Base-by-base conservation (phyloP, 2,888 invertebrate genomes). In the Philaethria dido region DNA sequence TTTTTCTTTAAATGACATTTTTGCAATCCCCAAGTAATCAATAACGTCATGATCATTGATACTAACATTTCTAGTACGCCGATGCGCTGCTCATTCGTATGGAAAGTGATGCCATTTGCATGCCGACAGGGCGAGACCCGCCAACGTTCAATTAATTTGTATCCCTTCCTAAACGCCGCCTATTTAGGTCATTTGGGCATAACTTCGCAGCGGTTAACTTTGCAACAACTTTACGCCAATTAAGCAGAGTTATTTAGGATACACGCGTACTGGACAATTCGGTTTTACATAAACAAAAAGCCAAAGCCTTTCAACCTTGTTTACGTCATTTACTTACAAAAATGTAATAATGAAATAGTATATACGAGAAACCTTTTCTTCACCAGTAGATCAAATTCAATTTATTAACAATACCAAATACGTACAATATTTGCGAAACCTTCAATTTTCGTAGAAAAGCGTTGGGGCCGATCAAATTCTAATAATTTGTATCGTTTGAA, bases 131-230 rank as follows among this genome's bases (percentile, higher is more conserved):
- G 48, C 33, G 44, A 65, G 48, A 62, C 25, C 50, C 50, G 18
- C 59, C 48, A 36, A 18, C 16, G 55, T 42, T 61, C 63, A 69
- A 69, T 69, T 69, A 69, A 63, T 66, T 66, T 47, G 50, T 47
- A 57, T 63, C 69, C 50, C 54, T 69, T 63, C 39, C 62, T 52
- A 62, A 62, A 33, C 62, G 57, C 20, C 36, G 29, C 52, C 20
- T 47, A 62, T 66, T 63, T 54, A 66, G 66, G 52, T 25, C 54
- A 66, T 69, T 69, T 60, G 59, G 59, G 62, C 54, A 45, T 44
- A 52, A 67, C 67, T 62, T 67, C 52, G 62, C 45, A 45, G 59
- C 33, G 52, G 44, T 60, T 63, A 54, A 52, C 57, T 66, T 63
- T 42, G 45, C 66, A 25, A 20, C 42, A 60, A 52, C 42, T 65